Base-by-base conservation (phyloP, 2,113 vertebrate species). In the Cyrtonyx montezumae region DNA sequence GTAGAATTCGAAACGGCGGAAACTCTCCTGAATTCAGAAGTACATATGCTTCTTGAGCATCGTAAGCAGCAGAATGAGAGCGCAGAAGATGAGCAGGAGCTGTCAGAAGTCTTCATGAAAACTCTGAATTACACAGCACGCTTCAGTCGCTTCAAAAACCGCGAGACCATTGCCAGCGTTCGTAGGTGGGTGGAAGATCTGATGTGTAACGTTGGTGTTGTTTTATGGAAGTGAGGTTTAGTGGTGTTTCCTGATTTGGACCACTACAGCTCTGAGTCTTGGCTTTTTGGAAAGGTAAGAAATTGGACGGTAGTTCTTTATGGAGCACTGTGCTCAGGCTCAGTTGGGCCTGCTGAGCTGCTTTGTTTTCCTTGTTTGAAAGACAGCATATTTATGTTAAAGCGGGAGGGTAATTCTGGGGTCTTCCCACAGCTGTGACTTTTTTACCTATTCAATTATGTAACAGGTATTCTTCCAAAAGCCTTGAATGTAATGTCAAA, bases 21-120 rank as follows among this genome's bases (percentile, higher is more conserved):
- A 97, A 99, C 99, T 0, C 98, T 99, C 8, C 97, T 99, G 32
- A 99, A 99, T 92, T 99, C 99, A 0, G 99, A 99, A 96, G 99
- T 99, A 3, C 99, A 99, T 78, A 99, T 99, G 99, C 96, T 99
- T 76, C 97, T 99, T 42, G 99, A 99, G 78, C 99, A 99, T 73
- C 97, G 99, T 12, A 99, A 99, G 91, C 99, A 99, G 73, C 99
- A 99, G 98, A 99, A 99, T 26, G 99, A 99, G 96, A 99, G 99
- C 21, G 99, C 99, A 0, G 99, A 99, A 96, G 99, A 99, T 14
- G 99, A 99, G 70, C 99, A 99, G 97, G 99, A 99, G 67, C 98
- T 99, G 13, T 99, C 99, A 0, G 99, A 99, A 63, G 99, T 99
- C 49, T 99, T 99, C 98, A 99, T 99, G 99, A 99, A 99, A 94